Conservation (phyloP, 37 sponge, comb jelly and placozoan species). For the Geodia barretti region DNA sequence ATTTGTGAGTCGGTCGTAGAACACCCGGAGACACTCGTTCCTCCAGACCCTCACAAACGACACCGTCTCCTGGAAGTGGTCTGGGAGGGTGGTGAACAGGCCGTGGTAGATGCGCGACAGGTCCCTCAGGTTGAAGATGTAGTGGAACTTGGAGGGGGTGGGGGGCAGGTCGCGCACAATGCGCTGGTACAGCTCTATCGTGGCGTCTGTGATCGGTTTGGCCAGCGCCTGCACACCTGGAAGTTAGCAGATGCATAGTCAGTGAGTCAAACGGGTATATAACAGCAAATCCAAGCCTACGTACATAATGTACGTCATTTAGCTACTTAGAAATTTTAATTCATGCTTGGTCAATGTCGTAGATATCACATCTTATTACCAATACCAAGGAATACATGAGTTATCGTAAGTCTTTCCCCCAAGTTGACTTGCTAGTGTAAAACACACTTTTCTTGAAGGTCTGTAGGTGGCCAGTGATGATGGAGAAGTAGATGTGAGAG, state of each 20-base stretch:
- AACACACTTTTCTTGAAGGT: conserved; percentile 84
- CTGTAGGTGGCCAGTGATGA: conserved; percentile 88
- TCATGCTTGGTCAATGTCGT: too few relatives aligned
- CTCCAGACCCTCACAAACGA: conserved; percentile 91
- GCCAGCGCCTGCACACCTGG: conserved; percentile 76
- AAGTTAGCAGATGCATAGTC: too few relatives aligned
- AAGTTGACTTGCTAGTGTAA: neutral
- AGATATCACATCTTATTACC: too few relatives aligned
- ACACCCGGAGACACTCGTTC: conserved; percentile 95
- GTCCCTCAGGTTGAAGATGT: conserved; percentile 98
- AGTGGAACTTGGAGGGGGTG: conserved; percentile 99
- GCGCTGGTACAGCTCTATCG: conserved; percentile 89
- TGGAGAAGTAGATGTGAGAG: conserved; percentile 90
- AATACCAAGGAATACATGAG: too few relatives aligned
- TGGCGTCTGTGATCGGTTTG: conserved; percentile 75
- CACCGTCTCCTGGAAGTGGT: conserved; percentile 61
- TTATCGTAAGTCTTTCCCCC: neutral
- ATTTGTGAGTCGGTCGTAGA: conserved; percentile 92
- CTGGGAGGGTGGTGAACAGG: conserved; percentile 80
- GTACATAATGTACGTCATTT: too few relatives aligned
- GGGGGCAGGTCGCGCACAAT: conserved; percentile 94
- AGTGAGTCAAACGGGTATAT: neutral
- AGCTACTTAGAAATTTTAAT: too few relatives aligned
- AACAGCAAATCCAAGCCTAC: neutral
- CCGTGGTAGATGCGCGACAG: conserved; percentile 98